Evolutionary conservation across 35 echinoderm and acorn worm species (phyloP).

Genomic region (Ptychodera flava): DNA sequence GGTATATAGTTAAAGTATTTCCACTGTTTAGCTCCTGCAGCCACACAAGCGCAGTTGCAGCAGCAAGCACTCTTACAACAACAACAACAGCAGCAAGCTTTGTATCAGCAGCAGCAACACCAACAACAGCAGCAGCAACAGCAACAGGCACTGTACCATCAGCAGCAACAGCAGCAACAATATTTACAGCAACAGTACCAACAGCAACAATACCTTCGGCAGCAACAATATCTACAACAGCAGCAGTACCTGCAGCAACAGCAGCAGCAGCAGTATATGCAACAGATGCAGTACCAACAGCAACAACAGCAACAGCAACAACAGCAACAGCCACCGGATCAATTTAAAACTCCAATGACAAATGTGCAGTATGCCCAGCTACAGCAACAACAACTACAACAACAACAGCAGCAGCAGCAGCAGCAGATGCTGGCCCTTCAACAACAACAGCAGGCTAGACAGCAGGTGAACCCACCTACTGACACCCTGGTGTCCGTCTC

Average conservation of each 20-base stretch:
- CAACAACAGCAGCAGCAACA: slow-evolving; percentile 52
- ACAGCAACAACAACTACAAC: not conserved
- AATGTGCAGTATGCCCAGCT: not conserved
- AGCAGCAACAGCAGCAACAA: slow-evolving; percentile 43
- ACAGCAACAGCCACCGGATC: slow-evolving; percentile 10
- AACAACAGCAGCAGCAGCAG: slow-evolving; percentile 23
- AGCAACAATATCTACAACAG: not conserved
- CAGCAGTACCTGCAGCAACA: slow-evolving; percentile 8
- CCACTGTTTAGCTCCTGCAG: slow-evolving; percentile 33
- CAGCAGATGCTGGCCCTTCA: not conserved
- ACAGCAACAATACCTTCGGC: slow-evolving; percentile 10
- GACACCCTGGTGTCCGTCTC: slow-evolving; percentile 8
- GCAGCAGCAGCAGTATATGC: slow-evolving; percentile 32
- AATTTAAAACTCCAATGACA: not conserved
- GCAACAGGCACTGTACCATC: slow-evolving; percentile 42
- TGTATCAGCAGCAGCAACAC: slow-evolving; percentile 56
- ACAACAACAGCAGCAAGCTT: slow-evolving; percentile 25
- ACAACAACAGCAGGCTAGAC: slow-evolving; percentile 19
- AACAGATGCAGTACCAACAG: not conserved
- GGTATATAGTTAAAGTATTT: no score
- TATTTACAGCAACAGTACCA: slow-evolving; percentile 46
- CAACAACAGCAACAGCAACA: slow-evolving; percentile 44
- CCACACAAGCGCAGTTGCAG: slow-evolving; percentile 43
- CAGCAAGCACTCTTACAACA: slow-evolving; percentile 69
- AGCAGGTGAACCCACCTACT: slow-evolving; percentile 14